Base-by-base conservation (phyloP, 2,797 vertebrate genomes). In the Fringilla coelebs region DNA sequence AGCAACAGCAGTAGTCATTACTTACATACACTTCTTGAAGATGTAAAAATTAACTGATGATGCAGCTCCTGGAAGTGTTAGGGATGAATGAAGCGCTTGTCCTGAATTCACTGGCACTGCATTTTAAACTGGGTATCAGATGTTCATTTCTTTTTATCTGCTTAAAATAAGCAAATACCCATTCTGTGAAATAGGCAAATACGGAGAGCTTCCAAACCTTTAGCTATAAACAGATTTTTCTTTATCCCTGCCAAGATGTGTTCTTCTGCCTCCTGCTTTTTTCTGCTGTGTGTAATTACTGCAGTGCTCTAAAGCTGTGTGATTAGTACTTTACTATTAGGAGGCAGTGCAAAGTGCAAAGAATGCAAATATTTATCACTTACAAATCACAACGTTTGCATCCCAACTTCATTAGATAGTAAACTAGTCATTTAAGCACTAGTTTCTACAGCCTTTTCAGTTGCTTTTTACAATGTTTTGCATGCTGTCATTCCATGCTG, bases 291-390 rank as follows among this genome's bases (percentile, higher is more conserved):
- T 82, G 57, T 80, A 89, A 89, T 85, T 89, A 57, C 45, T 61
- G 48, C 34, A 85, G 7, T 60, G 14, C 38, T 90, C 58, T 34
- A 60, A 89, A 82, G 38, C 52, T 71, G 16, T 57, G 6, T 68
- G 51, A 86, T 94, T 55, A 76, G 57, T 85, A 71, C 52, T n/a
- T 85, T 46, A 4, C 57, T 80, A 40, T 80, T 86, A 91, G 71
- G 66, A 94, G 86, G 84, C 88, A 76, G 45, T 52, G 65, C 94
- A 90, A 94, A 96, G 96, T 96, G 96, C 96, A 97, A 96, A 93
- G 67, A 95, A 92, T 97, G 94, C 90, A 92, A 92, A 92, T 95
- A 95, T 96, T 96, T 93, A 85, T 86, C 72, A 12, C 49, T 78
- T 67, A 51, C 17, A 67, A 82, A 85, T 86, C 67, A 52, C 24